Evolutionary conservation across 2,113 vertebrate species (phyloP).

Genomic region (Furnarius figulus): DNA sequence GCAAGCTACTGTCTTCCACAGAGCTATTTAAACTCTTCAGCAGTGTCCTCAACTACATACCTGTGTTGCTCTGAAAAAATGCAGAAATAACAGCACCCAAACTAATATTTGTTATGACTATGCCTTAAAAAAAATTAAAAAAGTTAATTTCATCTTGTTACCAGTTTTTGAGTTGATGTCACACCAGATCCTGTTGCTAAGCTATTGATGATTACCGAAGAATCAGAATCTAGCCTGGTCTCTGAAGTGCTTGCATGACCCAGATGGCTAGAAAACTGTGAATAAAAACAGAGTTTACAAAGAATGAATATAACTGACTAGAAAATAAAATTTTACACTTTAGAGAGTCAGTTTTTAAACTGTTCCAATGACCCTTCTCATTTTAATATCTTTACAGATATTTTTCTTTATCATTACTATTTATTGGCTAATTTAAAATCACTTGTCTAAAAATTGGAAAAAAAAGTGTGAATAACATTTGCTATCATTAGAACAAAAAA

Average conservation of each 20-base stretch:
- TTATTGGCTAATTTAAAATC: neutral
- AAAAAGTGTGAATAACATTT: neutral
- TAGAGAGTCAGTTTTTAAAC: neutral
- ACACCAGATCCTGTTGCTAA: slow-evolving; percentile 67
- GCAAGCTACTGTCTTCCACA: neutral
- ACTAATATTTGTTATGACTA: neutral
- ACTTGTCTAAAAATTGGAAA: neutral
- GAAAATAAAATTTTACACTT: neutral
- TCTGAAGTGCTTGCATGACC: slow-evolving; percentile 65
- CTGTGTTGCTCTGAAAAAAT: neutral
- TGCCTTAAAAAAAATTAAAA: neutral
- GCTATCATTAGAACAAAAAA: neutral
- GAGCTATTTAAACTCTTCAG: neutral
- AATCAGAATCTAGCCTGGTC: slow-evolving; percentile 67
- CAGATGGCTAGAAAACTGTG: slow-evolving; percentile 61
- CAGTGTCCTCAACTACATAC: neutral
- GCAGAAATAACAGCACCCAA: neutral
- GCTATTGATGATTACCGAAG: slow-evolving; percentile 62
- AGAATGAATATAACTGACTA: neutral
- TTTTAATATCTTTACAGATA: neutral
- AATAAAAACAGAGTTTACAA: slow-evolving; percentile 15
- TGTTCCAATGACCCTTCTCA: neutral
- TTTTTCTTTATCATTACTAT: neutral
- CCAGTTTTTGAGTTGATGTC: slow-evolving; percentile 76
- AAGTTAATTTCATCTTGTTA: slow-evolving; percentile 32